Base-by-base conservation (phyloP, 1,140 invertebrate species). In the Galleria mellonella region DNA sequence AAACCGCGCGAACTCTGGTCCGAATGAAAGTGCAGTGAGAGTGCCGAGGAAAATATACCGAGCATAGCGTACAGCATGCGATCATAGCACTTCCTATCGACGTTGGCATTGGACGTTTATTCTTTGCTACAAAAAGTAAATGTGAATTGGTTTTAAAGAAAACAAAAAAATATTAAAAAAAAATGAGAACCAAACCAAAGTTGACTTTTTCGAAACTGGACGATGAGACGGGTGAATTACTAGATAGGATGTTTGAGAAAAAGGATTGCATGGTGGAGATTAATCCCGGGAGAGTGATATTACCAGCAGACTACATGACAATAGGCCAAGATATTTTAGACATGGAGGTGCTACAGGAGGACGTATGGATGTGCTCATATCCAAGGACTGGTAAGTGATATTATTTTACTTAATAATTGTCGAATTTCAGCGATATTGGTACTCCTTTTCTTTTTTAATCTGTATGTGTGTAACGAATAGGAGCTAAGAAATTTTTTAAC, bases 291-390 rank as follows among this genome's bases (percentile, higher is more conserved):
- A 76, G 87, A 9, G 89, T 91, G 44, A 83, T 94, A 4, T 61
- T 94, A 14, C 93, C 93, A 0, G 88, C 89, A 0, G 89, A 90
- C 47, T 94, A 89, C 51, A 84, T 89, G 38, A 88, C 90, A 6
- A 88, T 92, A n/a, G 92, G 89, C 0, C 87, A 91, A 47, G 89
- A 89, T 47, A 93, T 94, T 32, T 72, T 91, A 10, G 88, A 92
- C 43, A 84, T 93, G 42, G 82, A 90, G 27, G 86, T 95, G 1
- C 83, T 89, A 28, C 82, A 91, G 2, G 91, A 92, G 51, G 94
- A 96, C 61, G 88, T 94, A 0, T 96, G 93, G 92, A 79, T 96
- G 66, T 88, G 94, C 12, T 95, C 94, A 6, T 95, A 91, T 86
- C 94, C 94, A 0, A 89, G 94, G 57, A 94, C 94, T 51, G 93